phyloP scores from a whole-genome alignment of 2,888 invertebrate species.

The Chrysomela aeneicollis region DNA sequence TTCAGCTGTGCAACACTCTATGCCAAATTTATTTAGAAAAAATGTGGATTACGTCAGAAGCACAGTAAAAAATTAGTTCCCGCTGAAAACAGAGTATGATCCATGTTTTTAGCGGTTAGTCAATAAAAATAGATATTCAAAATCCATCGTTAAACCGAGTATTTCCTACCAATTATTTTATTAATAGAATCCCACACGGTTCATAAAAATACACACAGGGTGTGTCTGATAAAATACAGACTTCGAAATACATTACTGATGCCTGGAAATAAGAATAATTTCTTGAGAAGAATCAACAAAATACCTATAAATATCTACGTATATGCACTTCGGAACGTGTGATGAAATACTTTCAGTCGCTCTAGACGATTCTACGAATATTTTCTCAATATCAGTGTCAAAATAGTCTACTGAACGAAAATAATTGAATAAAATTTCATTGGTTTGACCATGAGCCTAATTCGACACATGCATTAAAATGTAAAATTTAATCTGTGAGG shows the following conservation, averaged over 20 bases:
- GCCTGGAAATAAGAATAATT: not conserved
- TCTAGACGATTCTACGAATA: not conserved
- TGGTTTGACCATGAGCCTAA: conserved; percentile 35
- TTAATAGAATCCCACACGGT: conserved; percentile 16
- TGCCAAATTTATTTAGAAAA: not conserved
- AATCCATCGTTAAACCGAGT: not conserved
- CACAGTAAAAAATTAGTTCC: not conserved
- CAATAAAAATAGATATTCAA: not conserved
- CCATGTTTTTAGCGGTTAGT: not conserved
- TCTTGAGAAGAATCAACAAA: not conserved
- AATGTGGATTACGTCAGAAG: not conserved
- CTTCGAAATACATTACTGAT: not conserved
- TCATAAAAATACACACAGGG: conserved; percentile 17
- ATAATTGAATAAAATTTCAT: conserved; percentile 33
- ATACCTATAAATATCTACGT: too few relatives aligned
- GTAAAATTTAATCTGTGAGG: too few relatives aligned
- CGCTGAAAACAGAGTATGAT: not conserved
- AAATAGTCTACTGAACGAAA: conserved; percentile 13
- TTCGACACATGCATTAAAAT: conserved; percentile 23
- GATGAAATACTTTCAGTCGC: not conserved
- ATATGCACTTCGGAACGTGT: too few relatives aligned
- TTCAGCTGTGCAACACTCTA: not conserved
- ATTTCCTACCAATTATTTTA: conserved; percentile 22
- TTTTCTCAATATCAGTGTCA: conserved; percentile 10
- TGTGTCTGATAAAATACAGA: not conserved